Percentiles rank a stretch among this genome's conserved stretches.
Evolutionary conservation across 2,797 vertebrate genomes (phyloP).

Genomic region (Alfaro cultratus): DNA sequence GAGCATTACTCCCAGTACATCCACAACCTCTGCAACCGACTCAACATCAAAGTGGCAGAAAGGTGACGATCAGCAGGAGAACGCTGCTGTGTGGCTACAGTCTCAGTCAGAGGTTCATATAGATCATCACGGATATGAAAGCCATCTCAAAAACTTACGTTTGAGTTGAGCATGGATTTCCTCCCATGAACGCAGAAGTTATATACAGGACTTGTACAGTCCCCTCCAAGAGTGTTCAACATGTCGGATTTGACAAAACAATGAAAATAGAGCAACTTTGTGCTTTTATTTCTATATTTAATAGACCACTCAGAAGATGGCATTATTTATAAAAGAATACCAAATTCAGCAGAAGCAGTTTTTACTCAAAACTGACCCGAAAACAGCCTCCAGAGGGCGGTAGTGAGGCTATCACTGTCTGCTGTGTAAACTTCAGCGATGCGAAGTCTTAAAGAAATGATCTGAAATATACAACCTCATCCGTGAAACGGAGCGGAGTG

Average conservation of each 20-base stretch:
- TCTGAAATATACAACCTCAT: too few relatives aligned
- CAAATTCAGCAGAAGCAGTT: background rate
- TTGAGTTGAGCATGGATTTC: background rate
- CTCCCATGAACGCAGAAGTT: background rate
- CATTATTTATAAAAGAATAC: background rate
- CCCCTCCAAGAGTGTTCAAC: background rate
- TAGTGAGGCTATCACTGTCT: background rate
- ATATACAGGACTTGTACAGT: background rate
- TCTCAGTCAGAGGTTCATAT: background rate
- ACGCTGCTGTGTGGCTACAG: background rate
- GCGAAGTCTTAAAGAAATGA: background rate
- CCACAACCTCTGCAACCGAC: slow-evolving; percentile 88
- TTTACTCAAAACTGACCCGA: background rate
- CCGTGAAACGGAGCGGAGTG: too few relatives aligned
- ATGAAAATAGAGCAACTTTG: background rate
- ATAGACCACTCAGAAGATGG: background rate
- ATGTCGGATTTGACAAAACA: background rate
- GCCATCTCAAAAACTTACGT: background rate
- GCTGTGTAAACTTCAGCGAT: background rate
- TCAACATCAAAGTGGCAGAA: slow-evolving; percentile 83
- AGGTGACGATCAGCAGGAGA: slow-evolving; percentile 75
- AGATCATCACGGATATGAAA: background rate
- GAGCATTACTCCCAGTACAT: slow-evolving; percentile 88
- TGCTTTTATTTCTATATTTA: background rate
- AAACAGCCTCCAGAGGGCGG: background rate